Evolutionary conservation across 2,113 vertebrate species (phyloP), one percentile per base, ranked within the genome.

Genomic region (Aramus guarauna): DNA sequence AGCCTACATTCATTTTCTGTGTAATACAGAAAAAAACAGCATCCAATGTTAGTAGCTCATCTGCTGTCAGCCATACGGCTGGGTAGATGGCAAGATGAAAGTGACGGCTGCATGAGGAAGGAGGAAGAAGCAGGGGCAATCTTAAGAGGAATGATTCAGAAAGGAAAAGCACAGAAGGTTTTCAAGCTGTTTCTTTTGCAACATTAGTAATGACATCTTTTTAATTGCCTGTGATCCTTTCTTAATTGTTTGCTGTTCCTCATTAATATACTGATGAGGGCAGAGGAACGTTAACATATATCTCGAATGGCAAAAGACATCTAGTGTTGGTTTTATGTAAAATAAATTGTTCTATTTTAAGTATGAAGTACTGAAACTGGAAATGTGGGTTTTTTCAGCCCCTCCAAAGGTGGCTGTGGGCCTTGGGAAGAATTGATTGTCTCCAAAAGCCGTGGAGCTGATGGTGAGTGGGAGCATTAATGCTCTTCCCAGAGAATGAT

Each of bases 101-200:
- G 43, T 64, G 80, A 63, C 4, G 7, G 64, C 52, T 85, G 64
- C 56, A 34, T 59, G 73, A 92, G 78, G 64, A 59, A 92, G 34
- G 9, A 23, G 20, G 39, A 67, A 90, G 37, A 77, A 81, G 22
- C 15, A 63, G 4, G 26, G 14, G 12, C 13, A 83, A 19, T 89
- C 84, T 94, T 66, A 60, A 81, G 23, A 81, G n/a, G 56, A 80
- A 81, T 74, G 59, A 22, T 74, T 81, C 14, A 55, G 48, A 80
- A 89, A 60, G 29, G 21, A 63, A 91, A 85, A 88, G 52, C 60
- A 74, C 55, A 78, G 85, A 84, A 26, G 12, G 30, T 78, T 95
- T 96, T 78, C 91, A 96, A 91, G 76, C 50, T 94, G 63, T 47
- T 91, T 84, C 64, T 86, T 84, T 87, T 81, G 76, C 60, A 67